Conservation (phyloP, 2,888 invertebrate genomes). For the Busseola fusca region DNA sequence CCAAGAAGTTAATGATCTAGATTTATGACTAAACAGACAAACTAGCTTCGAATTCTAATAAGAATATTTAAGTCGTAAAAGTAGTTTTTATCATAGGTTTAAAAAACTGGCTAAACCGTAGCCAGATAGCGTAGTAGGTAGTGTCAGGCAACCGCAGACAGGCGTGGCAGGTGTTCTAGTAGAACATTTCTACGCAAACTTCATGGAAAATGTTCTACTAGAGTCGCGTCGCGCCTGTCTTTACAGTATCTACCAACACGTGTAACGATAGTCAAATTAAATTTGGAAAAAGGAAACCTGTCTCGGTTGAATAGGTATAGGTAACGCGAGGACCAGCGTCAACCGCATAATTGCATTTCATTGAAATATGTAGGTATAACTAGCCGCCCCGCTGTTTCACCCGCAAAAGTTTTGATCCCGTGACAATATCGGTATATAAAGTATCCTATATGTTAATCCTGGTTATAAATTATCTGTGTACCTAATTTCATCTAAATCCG, state of each 20-base stretch:
- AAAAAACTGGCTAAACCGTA: constrained; percentile 7
- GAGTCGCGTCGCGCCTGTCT: background rate
- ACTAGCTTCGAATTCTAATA: constrained; percentile 23
- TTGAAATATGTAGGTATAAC: no score
- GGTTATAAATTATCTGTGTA: no score
- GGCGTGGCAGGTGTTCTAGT: background rate
- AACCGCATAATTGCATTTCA: background rate
- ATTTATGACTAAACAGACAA: constrained; percentile 34
- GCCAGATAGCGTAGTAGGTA: constrained; percentile 11
- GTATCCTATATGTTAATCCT: no score
- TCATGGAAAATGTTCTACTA: background rate
- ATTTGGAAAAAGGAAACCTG: background rate
- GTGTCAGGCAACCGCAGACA: background rate
- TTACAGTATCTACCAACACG: constrained; percentile 4
- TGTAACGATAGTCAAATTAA: constrained; percentile 14
- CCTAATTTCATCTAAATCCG: no score
- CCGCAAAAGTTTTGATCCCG: no score
- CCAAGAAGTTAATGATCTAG: constrained; percentile 31
- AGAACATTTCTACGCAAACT: background rate
- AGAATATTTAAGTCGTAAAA: constrained; percentile 34
- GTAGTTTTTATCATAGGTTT: constrained; percentile 7
- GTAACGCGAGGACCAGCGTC: background rate
- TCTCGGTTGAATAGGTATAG: background rate
- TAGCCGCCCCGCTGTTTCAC: no score
- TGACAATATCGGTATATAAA: no score